Base-by-base conservation (phyloP, 2,113 vertebrate species). In the Rhipidura dahli region DNA sequence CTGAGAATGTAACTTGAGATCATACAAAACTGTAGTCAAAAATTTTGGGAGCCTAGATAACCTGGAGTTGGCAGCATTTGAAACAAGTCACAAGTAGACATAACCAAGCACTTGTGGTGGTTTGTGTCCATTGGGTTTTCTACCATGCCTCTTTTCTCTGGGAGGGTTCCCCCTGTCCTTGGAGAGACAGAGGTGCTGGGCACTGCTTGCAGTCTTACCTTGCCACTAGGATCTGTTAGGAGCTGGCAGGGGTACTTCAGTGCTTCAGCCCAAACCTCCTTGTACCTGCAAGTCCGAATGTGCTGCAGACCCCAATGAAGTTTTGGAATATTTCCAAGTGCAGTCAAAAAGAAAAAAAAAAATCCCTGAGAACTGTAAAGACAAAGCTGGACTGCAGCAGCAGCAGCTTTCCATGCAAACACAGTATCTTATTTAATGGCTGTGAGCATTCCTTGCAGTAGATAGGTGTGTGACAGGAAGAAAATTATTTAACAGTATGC, bases 71-170 rank as follows among this genome's bases (percentile, higher is more conserved):
- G n/a, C 49, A 70, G 59, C 17, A 20, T 47, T 69, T 77, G 71
- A 60, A 76, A 45, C 9, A 31, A 86, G 37, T 45, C 71, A 53
- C 37, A 69, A 33, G 6, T 19, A 69, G 49, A 47, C 23, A 12
- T 15, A 31, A 77, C 21, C 27, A 80, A 61, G 21, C 35, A 12
- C 27, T 82, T 64, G 22, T 37, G 51, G 31, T 79, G 59, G 17
- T 11, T 81, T 59, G 23, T 49, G 30, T 72, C 33, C 30, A 4
- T 21, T 1, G 0, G 1, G 0, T 54, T 78, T 91, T 66, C 61
- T 20, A 9, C 22, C 0, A 0, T 0, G 1, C 13, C 15, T 15
- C 0, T 47, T 53, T 72, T 84, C 33, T 81, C 18, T 16, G 50
- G 30, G 1, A 8, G 19, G 15, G 4, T 15, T 72, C 2, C 10